Conservation (phyloP, 2,888 invertebrate genomes). For the Strigamia transsilvanica region DNA sequence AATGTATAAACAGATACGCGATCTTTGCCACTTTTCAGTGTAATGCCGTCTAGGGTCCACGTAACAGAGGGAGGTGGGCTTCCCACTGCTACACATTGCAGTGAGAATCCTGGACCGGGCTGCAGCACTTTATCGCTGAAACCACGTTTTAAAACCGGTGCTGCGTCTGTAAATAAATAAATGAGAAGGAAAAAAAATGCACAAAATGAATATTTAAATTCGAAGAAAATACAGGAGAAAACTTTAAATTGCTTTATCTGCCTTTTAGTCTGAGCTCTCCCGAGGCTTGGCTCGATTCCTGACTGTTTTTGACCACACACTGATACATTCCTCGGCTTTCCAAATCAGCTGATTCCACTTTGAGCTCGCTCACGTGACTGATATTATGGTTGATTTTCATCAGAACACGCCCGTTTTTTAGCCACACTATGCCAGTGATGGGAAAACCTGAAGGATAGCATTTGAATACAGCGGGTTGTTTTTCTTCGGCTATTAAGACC, state of each 20-base stretch:
- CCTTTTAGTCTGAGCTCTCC: constrained; percentile 82
- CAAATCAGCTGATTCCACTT: constrained; percentile 50
- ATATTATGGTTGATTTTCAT: constrained; percentile 43
- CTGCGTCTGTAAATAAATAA: constrained; percentile 76
- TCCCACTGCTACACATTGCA: constrained; percentile 92
- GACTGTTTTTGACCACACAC: constrained; percentile 74
- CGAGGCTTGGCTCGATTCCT: constrained; percentile 85
- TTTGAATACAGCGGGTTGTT: constrained; percentile 88
- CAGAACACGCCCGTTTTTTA: constrained; percentile 73
- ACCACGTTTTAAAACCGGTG: constrained; percentile 73
- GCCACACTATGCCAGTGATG: constrained; percentile 78
- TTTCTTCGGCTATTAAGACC: constrained; percentile 93
- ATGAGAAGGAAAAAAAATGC: background rate
- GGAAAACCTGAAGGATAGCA: constrained; percentile 89
- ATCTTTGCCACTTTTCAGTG: constrained; percentile 70
- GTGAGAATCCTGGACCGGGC: constrained; percentile 85
- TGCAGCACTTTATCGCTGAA: constrained; percentile 89
- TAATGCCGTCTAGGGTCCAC: constrained; percentile 91
- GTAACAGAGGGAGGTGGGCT: constrained; percentile 93
- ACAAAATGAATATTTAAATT: too few relatives aligned
- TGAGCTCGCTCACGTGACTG: constrained; percentile 33
- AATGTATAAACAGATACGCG: constrained; percentile 57
- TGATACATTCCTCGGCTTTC: constrained; percentile 54
- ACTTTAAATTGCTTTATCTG: constrained; percentile 65
- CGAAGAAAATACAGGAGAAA: background rate